A percentile compares a stretch with the other conserved stretches of the same genome.
These are phyloP conservation scores for Gonioctena quinquepunctata DNA, from an alignment of 1,140 invertebrate genomes.

Conservation along the genomic window DNA sequence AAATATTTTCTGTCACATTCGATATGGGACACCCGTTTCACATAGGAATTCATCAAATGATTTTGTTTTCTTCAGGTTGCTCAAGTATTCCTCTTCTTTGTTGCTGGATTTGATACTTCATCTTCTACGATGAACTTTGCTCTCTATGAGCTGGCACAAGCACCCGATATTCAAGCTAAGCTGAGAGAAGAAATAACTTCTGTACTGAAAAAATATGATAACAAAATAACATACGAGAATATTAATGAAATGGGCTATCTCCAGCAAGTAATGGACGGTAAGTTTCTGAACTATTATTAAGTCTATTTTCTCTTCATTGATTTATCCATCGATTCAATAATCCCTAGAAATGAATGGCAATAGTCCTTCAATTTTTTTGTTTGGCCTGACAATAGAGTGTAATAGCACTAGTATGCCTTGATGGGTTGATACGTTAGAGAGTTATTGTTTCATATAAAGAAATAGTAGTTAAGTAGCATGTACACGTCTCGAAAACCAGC, in stretches of 20 bases:
- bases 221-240: conserved; percentile 62
- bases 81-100: conserved; percentile 44
- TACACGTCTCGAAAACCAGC: too few relatives aligned
- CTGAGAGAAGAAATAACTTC: conserved; percentile 56
- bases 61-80: conserved; percentile 29
- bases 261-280: conserved; percentile 59
- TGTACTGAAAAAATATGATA: conserved; percentile 56
- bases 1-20: too few relatives aligned
- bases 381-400: too few relatives aligned
- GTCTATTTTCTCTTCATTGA: too few relatives aligned
- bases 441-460: too few relatives aligned
- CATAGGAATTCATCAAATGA: not conserved
- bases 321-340: too few relatives aligned
- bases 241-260: conserved; percentile 63
- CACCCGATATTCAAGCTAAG: conserved; percentile 58
- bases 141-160: conserved; percentile 58
- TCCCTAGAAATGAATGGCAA: too few relatives aligned
- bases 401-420: too few relatives aligned
- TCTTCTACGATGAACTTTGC: conserved; percentile 57
- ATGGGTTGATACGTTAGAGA: too few relatives aligned
- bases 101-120: conserved; percentile 62
- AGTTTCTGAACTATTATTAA: too few relatives aligned
- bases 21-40: too few relatives aligned
- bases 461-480: too few relatives aligned
- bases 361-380: not conserved